These are phyloP conservation scores for Caerostris extrusa DNA, from an alignment of 1,140 invertebrate genomes.

Conservation along the genomic window DNA sequence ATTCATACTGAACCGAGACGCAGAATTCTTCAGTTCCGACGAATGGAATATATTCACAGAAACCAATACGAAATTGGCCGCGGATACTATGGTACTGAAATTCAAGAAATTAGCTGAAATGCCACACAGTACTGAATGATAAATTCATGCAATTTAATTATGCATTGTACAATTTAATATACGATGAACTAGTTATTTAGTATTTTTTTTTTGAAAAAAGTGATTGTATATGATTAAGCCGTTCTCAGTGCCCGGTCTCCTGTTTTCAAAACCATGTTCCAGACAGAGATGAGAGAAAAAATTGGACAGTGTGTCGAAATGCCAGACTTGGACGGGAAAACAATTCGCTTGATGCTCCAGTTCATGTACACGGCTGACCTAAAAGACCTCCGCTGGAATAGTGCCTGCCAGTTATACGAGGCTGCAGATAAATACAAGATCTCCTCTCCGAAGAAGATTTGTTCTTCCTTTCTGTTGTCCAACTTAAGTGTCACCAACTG, in stretches of 20 bases:
- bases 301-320: not conserved
- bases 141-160: no score
- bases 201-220: not conserved
- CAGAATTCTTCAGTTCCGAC: not conserved
- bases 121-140: not conserved
- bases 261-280: not conserved
- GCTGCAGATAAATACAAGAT: not conserved
- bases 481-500: not conserved
- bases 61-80: not conserved
- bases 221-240: not conserved
- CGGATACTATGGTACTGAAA: not conserved
- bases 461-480: not conserved
- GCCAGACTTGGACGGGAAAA: not conserved
- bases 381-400: not conserved
- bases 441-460: not conserved
- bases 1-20: not conserved
- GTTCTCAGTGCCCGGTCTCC: conserved; percentile 4
- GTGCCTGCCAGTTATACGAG: not conserved
- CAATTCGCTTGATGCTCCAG: not conserved
- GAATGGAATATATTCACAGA: not conserved
- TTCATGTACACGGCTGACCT: not conserved
- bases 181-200: not conserved
- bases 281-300: not conserved
- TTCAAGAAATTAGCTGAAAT: not conserved
- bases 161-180: not conserved